phyloP scores from a whole-genome alignment of 2,797 vertebrate genomes.

The Gastrophryne carolinensis region DNA sequence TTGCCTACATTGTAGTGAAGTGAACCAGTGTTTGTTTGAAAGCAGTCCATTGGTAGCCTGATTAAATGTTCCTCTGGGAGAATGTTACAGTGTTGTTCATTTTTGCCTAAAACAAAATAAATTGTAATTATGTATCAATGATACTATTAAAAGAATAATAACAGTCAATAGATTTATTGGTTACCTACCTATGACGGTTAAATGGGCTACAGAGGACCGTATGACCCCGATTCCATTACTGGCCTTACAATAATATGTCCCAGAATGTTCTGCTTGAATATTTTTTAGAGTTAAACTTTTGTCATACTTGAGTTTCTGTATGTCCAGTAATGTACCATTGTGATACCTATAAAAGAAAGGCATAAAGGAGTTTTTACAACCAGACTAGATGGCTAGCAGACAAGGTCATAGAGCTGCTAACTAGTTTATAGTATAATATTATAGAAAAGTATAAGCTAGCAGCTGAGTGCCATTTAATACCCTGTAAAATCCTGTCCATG shows the following conservation, averaged over 20 bases:
- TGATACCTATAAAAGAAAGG: conserved; percentile 80
- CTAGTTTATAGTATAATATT: too few relatives aligned
- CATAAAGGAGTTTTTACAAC: too few relatives aligned
- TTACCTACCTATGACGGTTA: conserved; percentile 82
- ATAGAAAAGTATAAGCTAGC: too few relatives aligned
- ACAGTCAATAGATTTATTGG: not conserved
- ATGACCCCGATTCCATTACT: conserved; percentile 81
- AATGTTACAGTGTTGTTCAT: conserved; percentile 76
- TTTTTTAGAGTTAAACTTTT: conserved; percentile 75
- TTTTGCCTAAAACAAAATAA: conserved; percentile 72
- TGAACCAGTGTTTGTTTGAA: conserved; percentile 71
- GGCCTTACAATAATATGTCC: conserved; percentile 89
- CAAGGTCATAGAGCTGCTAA: too few relatives aligned
- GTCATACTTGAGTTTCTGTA: conserved; percentile 68
- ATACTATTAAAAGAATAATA: not conserved
- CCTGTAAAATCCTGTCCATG: too few relatives aligned
- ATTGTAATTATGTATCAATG: not conserved
- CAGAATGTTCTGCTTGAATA: conserved; percentile 73
- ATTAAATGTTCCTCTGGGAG: conserved; percentile 78
- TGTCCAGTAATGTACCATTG: conserved; percentile 86
- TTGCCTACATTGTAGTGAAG: conserved; percentile 81
- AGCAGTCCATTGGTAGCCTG: conserved; percentile 83
- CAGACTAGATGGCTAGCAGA: too few relatives aligned
- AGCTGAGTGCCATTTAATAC: too few relatives aligned
- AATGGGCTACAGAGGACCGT: conserved; percentile 75